phyloP scores from a whole-genome alignment of 2,888 invertebrate species.

The Operophtera brumata region DNA sequence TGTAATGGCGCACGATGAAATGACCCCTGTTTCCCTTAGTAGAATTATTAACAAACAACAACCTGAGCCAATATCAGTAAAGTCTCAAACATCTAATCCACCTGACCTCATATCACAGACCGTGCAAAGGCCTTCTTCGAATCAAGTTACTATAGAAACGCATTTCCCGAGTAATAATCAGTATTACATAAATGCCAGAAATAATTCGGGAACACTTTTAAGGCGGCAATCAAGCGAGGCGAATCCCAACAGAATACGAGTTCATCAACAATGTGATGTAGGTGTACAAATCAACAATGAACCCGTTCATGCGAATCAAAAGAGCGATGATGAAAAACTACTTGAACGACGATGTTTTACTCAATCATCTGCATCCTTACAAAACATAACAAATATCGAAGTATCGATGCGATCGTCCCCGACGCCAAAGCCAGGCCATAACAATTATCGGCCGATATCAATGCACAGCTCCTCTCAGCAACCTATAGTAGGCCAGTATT shows the following conservation, averaged over 20 bases:
- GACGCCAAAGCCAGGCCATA: constrained; percentile 51
- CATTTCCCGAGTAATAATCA: constrained; percentile 69
- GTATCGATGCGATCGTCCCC: constrained; percentile 68
- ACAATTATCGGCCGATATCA: constrained; percentile 74
- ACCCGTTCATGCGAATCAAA: constrained; percentile 61
- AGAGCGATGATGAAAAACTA: constrained; percentile 78
- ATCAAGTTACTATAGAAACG: constrained; percentile 72
- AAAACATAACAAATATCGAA: constrained; percentile 77
- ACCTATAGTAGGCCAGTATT: constrained; percentile 50
- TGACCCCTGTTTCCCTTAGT: constrained; percentile 76
- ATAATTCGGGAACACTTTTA: constrained; percentile 43
- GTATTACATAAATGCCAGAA: constrained; percentile 44
- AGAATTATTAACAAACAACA: constrained; percentile 67
- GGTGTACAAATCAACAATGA: constrained; percentile 61
- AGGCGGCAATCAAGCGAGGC: constrained; percentile 41
- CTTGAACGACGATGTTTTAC: constrained; percentile 64
- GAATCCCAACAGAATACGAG: constrained; percentile 42
- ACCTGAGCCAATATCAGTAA: constrained; percentile 50
- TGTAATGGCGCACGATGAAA: constrained; percentile 84
- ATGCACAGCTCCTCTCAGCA: constrained; percentile 63
- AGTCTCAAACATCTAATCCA: constrained; percentile 52
- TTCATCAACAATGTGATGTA: constrained; percentile 57
- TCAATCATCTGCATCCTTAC: constrained; percentile 65
- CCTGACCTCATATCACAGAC: constrained; percentile 76
- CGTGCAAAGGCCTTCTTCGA: constrained; percentile 65